Conservation (phyloP, 2,113 vertebrate species). For the Perca fluviatilis region DNA sequence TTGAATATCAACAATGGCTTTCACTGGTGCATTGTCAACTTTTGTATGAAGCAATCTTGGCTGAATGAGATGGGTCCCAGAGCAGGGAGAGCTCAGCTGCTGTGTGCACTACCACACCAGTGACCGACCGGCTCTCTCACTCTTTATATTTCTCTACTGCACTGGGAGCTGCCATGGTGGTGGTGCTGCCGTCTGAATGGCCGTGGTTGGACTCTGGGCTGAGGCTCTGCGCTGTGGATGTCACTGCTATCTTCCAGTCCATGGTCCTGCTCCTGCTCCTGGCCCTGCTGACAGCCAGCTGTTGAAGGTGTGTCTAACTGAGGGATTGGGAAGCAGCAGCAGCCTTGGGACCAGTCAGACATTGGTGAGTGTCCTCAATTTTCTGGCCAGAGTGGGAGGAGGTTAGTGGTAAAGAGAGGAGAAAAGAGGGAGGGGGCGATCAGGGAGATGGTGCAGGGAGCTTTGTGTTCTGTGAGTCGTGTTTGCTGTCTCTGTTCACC, state of each 20-base stretch:
- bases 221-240: constrained; percentile 47
- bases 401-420: constrained; percentile 72
- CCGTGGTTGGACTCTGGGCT: constrained; percentile 22
- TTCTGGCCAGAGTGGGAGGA: constrained; percentile 78
- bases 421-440: constrained; percentile 57
- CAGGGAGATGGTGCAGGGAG: constrained; percentile 53
- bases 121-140: constrained; percentile 64
- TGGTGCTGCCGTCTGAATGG: constrained; percentile 40
- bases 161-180: constrained; percentile 42
- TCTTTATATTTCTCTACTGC: constrained; percentile 66
- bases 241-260: constrained; percentile 51
- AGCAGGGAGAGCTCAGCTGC: constrained; percentile 82
- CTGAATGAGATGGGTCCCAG: constrained; percentile 94
- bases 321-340: constrained; percentile 58
- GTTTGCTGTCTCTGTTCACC: constrained; percentile 3
- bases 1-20: constrained; percentile 99
- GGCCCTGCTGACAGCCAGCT: constrained; percentile 70
- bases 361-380: constrained; percentile 79
- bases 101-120: constrained; percentile 71
- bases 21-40: constrained; percentile 97
- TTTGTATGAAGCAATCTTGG: constrained; percentile 99
- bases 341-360: constrained; percentile 65
- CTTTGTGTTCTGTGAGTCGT: constrained; percentile 42
- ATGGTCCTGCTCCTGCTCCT: constrained; percentile 36
- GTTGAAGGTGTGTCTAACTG: constrained; percentile 70